Percentiles rank a stretch among this genome's conserved stretches.
Evolutionary conservation across 2,888 invertebrate species (phyloP).

Genomic region (Cataglyphis livida): DNA sequence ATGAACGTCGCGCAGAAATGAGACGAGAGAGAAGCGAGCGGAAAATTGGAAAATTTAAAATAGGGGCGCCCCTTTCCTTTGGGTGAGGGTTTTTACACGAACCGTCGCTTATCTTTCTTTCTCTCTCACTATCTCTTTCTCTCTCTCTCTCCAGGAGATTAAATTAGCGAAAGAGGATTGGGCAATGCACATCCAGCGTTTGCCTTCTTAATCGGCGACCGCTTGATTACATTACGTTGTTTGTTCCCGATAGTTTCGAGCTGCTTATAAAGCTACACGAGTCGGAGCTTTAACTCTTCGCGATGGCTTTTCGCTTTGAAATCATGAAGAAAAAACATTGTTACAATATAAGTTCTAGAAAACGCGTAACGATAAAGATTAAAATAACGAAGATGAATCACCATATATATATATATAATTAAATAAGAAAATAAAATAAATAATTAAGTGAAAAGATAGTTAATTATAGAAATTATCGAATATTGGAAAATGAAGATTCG

Average conservation of each 20-base stretch:
- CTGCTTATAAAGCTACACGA: conserved; percentile 32
- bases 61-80: conserved; percentile 9
- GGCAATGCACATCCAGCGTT: conserved; percentile 42
- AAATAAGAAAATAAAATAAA: background rate
- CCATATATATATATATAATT: too few species aligned
- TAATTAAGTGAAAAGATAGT: background rate
- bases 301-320: background rate
- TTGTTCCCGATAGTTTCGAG: conserved; percentile 11
- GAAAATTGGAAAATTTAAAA: conserved; percentile 4
- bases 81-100: conserved; percentile 1
- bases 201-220: conserved; percentile 4
- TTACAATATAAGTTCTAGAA: background rate
- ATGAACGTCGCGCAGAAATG: background rate
- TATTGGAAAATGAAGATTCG: background rate
- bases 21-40: background rate
- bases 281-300: conserved; percentile 30
- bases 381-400: background rate
- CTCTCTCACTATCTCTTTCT: background rate
- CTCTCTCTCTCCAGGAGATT: conserved; percentile 12
- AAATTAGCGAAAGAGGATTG: conserved; percentile 52
- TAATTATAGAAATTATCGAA: conserved; percentile 1
- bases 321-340: background rate
- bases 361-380: background rate
- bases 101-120: conserved; percentile 11
- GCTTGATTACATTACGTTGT: conserved; percentile 37